Evolutionary conservation across 2,888 invertebrate genomes (phyloP).

Genomic region (Agrochola circellaris): DNA sequence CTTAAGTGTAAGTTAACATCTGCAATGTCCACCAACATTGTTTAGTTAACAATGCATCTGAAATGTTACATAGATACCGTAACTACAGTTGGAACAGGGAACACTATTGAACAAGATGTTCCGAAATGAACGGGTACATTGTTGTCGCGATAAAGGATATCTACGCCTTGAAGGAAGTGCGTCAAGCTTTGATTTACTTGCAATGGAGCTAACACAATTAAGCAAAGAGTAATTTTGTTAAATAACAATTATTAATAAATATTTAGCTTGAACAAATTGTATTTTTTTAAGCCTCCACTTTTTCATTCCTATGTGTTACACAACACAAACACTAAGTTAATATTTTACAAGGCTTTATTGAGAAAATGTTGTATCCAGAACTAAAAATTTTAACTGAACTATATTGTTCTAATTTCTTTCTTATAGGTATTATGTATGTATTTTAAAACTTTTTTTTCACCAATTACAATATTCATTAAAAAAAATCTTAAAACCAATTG

Average conservation of each 20-base stretch:
- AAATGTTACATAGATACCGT: background rate
- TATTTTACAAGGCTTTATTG: background rate
- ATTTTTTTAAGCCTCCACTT: background rate
- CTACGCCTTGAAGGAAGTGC: background rate
- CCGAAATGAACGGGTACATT: conserved; percentile 1
- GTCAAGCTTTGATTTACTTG: background rate
- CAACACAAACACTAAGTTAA: no score
- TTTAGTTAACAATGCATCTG: background rate
- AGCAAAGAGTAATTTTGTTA: no score
- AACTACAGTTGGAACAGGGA: background rate
- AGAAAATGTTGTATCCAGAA: background rate
- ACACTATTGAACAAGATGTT: background rate
- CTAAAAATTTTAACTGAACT: background rate
- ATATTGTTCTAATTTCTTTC: no score
- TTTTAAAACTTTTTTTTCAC: no score
- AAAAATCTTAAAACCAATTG: no score
- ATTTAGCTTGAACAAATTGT: background rate
- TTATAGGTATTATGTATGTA: no score
- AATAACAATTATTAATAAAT: background rate
- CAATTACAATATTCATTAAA: no score
- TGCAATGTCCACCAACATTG: no score
- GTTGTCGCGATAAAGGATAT: background rate
- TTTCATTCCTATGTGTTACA: background rate
- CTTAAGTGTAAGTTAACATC: no score
- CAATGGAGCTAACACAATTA: no score